Evolutionary conservation across 2,888 invertebrate species (phyloP), one percentile per base, ranked within the genome.

Genomic region (Oligia latruncula): DNA sequence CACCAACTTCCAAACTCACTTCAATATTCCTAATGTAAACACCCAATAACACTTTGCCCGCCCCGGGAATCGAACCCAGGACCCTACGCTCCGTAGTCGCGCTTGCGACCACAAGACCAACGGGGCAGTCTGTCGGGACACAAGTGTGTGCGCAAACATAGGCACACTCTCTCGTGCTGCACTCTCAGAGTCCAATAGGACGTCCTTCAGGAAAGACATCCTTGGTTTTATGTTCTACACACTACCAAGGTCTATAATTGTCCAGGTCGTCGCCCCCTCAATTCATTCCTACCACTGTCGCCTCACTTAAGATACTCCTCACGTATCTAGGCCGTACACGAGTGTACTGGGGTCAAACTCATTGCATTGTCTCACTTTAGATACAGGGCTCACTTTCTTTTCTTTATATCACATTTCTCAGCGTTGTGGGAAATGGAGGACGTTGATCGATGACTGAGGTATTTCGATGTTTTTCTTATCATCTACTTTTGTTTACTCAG

Each of bases 381-480:
- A 74, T 79, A 81, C 80, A 76, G 67, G 70, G 76, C 83, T 84
- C 84, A 88, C 89, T 89, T 89, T 89, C 88, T 87, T 87, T 84
- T 84, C 74, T 81, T 75, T 77, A 77, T 66, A 65, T 71, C 62
- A 67, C 49, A 23, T 46, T 80, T 80, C 77, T 40, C 55, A 71
- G 62, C 8, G 71, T 52, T 83, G 71, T 78, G 77, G 49, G 80
- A 83, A 85, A 64, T 74, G 43, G 55, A 20, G 60, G n/a, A 6
- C 29, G 8, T 80, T 55, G 4, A 67, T 67, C 29, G 65, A 5
- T 15, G 9, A 6, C 35, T 23, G 40, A 52, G 4, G 5, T 35
- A 23, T 40, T 73, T 62, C 1, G 8, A 71, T 49, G 52, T 46
- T 62, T 43, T 75, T 52, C 4, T 52, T 52, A 23, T 35, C 15